Base-by-base conservation (phyloP, 2,888 invertebrate species). In the Hyalella azteca region DNA sequence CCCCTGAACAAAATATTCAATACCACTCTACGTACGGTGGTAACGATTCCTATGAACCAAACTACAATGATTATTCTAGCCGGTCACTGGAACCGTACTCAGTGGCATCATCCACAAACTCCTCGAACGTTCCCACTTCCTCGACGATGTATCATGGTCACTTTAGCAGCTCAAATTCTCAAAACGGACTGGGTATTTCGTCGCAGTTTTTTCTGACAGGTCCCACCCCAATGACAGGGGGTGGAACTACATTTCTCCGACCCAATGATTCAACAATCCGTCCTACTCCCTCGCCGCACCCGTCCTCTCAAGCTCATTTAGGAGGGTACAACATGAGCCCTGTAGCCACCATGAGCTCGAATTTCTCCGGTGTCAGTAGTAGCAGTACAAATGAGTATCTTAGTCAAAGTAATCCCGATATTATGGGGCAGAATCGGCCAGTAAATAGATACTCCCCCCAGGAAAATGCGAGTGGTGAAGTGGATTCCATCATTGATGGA, bases 111-210 rank as follows among this genome's bases (percentile, higher is more conserved):
- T 73, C 59, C 15, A 60, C 22, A n/a, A 60, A 41, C 39, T 54
- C 36, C 11, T 15, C 66, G 4, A 81, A 81, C 19, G 81, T 79
- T 45, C 76, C 78, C 19, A 80, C 81, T 29, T 80, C 83, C 26
- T 81, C 81, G 13, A 83, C 83, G 29, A 41, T 83, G 40, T 83
- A 83, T 66, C 83, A 83, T 19, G 83, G 83, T 41, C 81, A 83
- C 45, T 83, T 83, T 77, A 83, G 83, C 48, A 83, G n/a, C n/a
- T n/a, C 81, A 22, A 83, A 81, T 73, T 78, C 81, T 9, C 76
- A 76, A 22, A 75, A 73, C 40, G 66, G 7, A 19, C 36, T 1
- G 66, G 66, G 36, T 66, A 66, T 36, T n/a, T 29, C 66, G 22
- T 29, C 66, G 32, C 66, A 32, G 66, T 66, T 66, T 66, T 66